Conservation (phyloP, 1,140 invertebrate species). For the Drosophila punjabiensis region DNA sequence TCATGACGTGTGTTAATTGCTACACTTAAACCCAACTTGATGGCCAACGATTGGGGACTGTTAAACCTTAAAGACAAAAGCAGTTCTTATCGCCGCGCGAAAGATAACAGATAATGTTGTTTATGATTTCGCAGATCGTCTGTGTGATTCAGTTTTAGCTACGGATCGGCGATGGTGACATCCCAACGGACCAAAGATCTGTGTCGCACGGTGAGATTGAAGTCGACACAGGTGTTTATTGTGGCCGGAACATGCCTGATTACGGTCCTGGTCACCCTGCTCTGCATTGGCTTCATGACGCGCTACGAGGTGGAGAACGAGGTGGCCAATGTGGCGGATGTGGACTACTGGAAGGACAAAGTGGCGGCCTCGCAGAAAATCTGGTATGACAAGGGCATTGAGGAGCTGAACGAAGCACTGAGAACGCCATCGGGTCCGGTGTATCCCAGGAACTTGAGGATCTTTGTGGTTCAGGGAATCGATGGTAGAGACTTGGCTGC, state of each 20-base stretch:
- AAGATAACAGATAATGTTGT: conserved; percentile 35
- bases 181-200: conserved; percentile 30
- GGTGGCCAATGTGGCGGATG: conserved; percentile 64
- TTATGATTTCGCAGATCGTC: conserved; percentile 9
- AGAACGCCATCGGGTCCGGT: background rate
- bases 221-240: conserved; percentile 68
- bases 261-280: conserved; percentile 53
- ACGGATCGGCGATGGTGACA: conserved; percentile 22
- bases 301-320: conserved; percentile 75
- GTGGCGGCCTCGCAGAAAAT: conserved; percentile 53
- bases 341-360: conserved; percentile 73
- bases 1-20: conserved; percentile 65
- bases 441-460: conserved; percentile 31
- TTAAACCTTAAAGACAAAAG: conserved; percentile 34
- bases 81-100: conserved; percentile 9
- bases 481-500: conserved; percentile 43
- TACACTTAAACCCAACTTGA: conserved; percentile 30
- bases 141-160: conserved; percentile 23
- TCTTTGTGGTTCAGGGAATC: conserved; percentile 62
- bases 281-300: conserved; percentile 71
- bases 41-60: conserved; percentile 18
- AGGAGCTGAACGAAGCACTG: conserved; percentile 58
- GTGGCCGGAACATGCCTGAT: conserved; percentile 64
- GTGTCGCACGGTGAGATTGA: conserved; percentile 47
- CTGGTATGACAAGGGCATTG: conserved; percentile 72